Evolutionary conservation across 2,797 vertebrate genomes (phyloP), one percentile per base, ranked within the genome.

Genomic region (Spinus olivaceus): DNA sequence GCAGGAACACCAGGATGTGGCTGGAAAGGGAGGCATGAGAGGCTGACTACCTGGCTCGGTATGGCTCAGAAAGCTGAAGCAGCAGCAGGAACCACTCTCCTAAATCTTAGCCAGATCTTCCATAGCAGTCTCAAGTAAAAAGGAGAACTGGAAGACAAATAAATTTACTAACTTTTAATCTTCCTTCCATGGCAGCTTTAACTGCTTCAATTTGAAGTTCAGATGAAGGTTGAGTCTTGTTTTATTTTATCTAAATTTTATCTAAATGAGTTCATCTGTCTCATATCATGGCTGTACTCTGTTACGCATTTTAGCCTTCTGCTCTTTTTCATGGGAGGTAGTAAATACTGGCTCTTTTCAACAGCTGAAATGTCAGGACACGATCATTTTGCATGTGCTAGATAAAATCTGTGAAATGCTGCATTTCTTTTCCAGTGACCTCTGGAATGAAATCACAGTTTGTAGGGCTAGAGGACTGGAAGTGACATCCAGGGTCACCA

Each of bases 271-370:
- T 88, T 89, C 49, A 64, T 94, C 92, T 95, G 89, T 85, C 87
- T 95, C 92, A 8, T 74, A 92, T 94, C 84, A 82, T 11, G 18
- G 49, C 66, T 91, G 88, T 83, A 83, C 60, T 94, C 90, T 15
- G 42, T 88, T 86, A 79, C 4, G 22, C 54, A 22, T 74, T 86
- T 88, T 46, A 86, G 61, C 46, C 67, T 89, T 90, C 86, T 95
- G 92, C 70, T 79, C 70, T 96, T 74, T 93, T 92, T 96, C 92
- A 86, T 61, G 57, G 28, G 56, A 78, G 37, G 50, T 69, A 93
- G 88, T 92, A 93, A 94, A 88, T 96, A 76, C 73, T 90, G 86
- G 32, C 51, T 92, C 63, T 90, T 93, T 80, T 88, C 86, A 88
- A 79, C 77, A 86, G 80, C 11, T 72, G 42, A 90, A 86, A 91